phyloP scores from a whole-genome alignment of 2,888 invertebrate species.

The Nyleta sp. region DNA sequence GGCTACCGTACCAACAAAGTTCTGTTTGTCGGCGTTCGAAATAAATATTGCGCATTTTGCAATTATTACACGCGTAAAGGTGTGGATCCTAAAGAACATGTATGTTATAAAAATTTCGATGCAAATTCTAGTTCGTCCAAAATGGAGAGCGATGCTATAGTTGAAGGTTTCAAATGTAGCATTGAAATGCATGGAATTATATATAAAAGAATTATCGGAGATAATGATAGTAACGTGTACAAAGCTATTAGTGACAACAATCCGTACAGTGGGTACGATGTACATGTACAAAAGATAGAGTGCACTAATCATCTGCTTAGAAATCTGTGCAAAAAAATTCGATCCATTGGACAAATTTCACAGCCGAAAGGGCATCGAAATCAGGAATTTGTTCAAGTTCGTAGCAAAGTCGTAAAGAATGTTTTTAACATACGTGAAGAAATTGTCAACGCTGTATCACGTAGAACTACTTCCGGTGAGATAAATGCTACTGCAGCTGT shows the following conservation, averaged over 20 bases:
- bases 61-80: slow-evolving; percentile 30
- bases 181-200: slow-evolving; percentile 53
- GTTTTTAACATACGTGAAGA: slow-evolving; percentile 15
- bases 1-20: slow-evolving; percentile 6
- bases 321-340: slow-evolving; percentile 46
- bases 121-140: not conserved
- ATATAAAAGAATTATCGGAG: slow-evolving; percentile 48
- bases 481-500: slow-evolving; percentile 1
- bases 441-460: slow-evolving; percentile 12
- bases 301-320: slow-evolving; percentile 33
- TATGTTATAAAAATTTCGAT: slow-evolving; percentile 70
- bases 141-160: slow-evolving; percentile 44
- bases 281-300: slow-evolving; percentile 22
- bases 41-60: slow-evolving; percentile 17
- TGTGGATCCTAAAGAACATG: slow-evolving; percentile 51
- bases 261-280: slow-evolving; percentile 11
- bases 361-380: not conserved
- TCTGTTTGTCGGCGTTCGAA: not conserved
- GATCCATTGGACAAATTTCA: slow-evolving; percentile 10
- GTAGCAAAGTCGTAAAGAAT: slow-evolving; percentile 6
- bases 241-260: not conserved
- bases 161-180: slow-evolving; percentile 31
- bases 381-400: slow-evolving; percentile 17
- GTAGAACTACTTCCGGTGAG: not conserved
- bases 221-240: slow-evolving; percentile 73